Evolutionary conservation across 2,888 invertebrate species (phyloP).

Genomic region (Geophilus truncorum): DNA sequence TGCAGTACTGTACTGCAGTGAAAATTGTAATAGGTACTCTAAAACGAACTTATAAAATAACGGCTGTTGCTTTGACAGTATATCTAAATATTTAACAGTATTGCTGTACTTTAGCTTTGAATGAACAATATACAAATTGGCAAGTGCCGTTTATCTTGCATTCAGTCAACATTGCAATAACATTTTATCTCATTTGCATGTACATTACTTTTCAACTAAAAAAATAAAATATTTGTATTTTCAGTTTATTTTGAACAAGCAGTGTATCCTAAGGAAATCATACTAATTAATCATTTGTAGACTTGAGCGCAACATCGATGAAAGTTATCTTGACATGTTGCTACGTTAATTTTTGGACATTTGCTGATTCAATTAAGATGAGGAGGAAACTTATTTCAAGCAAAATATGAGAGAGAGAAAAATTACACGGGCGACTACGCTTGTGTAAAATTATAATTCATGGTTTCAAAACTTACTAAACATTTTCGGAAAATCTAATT

Average conservation of each 20-base stretch:
- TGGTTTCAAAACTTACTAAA: neutral
- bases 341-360: slow-evolving; percentile 2
- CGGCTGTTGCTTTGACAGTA: too few species aligned
- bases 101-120: too few species aligned
- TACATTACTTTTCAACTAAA: neutral
- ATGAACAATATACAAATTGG: too few species aligned
- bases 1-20: too few species aligned
- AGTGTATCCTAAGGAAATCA: neutral
- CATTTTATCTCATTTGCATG: too few species aligned
- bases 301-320: neutral
- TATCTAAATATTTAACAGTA: too few species aligned
- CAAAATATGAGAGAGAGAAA: neutral
- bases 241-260: neutral
- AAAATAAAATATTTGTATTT: neutral
- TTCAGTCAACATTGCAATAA: too few species aligned
- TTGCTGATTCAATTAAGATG: slow-evolving; percentile 20
- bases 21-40: too few species aligned
- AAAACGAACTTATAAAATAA: too few species aligned
- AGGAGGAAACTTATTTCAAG: neutral
- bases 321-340: slow-evolving; percentile 11
- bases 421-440: neutral
- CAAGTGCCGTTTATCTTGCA: too few species aligned
- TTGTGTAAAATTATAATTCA: neutral
- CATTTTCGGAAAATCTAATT: neutral
- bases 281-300: neutral